Percentiles rank a stretch among this genome's conserved stretches.
Evolutionary conservation across 2,888 invertebrate species (phyloP).

Genomic region (Deilephila elpenor): DNA sequence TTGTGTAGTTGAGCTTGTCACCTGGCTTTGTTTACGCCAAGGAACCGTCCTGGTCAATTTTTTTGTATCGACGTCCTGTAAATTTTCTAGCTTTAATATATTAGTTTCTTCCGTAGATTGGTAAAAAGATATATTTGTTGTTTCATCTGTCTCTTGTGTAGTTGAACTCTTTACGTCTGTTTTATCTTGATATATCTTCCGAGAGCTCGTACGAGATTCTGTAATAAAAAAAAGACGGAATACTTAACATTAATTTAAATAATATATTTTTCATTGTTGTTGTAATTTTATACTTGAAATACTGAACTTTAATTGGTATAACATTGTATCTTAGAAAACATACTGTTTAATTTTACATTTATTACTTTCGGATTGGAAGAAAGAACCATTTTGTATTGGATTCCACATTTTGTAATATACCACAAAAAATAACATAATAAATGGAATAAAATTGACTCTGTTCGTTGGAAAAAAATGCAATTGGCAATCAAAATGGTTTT

Average conservation of each 20-base stretch:
- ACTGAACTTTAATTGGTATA: no score
- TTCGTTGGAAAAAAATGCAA: no score
- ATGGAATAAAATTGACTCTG: no score
- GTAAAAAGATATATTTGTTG: conserved; percentile 54
- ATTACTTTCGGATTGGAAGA: no score
- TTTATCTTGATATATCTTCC: conserved; percentile 62
- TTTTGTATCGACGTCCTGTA: conserved; percentile 63
- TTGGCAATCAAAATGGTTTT: no score
- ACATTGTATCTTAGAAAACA: no score
- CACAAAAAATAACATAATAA: no score
- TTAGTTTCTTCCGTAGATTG: conserved; percentile 74
- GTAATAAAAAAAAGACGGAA: conserved; percentile 48
- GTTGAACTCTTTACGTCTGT: conserved; percentile 50
- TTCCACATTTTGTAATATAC: no score
- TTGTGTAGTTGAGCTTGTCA: conserved; percentile 40
- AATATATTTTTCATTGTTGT: not conserved
- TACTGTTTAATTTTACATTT: no score
- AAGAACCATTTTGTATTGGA: no score
- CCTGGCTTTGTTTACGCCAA: conserved; percentile 64
- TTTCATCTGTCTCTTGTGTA: conserved; percentile 48
- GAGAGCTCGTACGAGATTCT: conserved; percentile 63
- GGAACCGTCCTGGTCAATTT: conserved; percentile 58
- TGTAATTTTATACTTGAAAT: no score
- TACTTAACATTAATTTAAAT: not conserved
- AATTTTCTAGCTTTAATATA: conserved; percentile 65